Base-by-base conservation (phyloP, 2,888 invertebrate genomes). In the Hemithea aestivaria region DNA sequence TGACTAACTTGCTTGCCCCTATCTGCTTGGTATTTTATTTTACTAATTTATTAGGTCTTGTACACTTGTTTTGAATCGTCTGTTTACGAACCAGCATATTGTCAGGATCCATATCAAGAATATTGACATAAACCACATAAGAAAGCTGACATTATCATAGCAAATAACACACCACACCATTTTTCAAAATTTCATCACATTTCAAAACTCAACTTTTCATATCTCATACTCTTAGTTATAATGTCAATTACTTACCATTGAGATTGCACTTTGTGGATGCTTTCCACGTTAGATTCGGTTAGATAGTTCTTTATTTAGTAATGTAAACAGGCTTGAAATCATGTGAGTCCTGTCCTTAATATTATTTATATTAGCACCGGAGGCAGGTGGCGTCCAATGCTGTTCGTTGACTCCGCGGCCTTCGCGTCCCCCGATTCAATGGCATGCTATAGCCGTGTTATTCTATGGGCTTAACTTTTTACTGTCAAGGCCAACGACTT, bases 351-450 rank as follows among this genome's bases (percentile, higher is more conserved):
- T 35, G 40, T 40, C 27, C 30, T 74, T 66, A 70, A 66, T 67
- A 64, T 54, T 66, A 66, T 67, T 64, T 66, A 62, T 72, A 70
- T 69, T 66, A 55, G 50, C 62, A 60, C 43, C 64, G 62, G 70
- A 71, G 76, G 78, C 84, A 83, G 82, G 79, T 83, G 80, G 73
- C 71, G 69, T 78, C 76, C 72, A 70, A 65, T 66, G 56, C 64
- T 78, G 82, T 82, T 64, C 82, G 57, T 84, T 83, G 84, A 82
- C 83, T 72, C 64, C 48, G 40, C 71, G 81, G 66, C 85, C 85
- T 85, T 85, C 81, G 59, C 63, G 63, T 63, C 70, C 64, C 66
- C 59, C 67, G 69, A 65, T 69, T 76, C 77, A 77, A 76, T 76
- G 75, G 75, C 73, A 73, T 69, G 73, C 66, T 63, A 65, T 56